Percentiles rank a stretch among this genome's conserved stretches.
phyloP scores from a whole-genome alignment of 2,113 vertebrate species.

The Pycnonotus jocosus region DNA sequence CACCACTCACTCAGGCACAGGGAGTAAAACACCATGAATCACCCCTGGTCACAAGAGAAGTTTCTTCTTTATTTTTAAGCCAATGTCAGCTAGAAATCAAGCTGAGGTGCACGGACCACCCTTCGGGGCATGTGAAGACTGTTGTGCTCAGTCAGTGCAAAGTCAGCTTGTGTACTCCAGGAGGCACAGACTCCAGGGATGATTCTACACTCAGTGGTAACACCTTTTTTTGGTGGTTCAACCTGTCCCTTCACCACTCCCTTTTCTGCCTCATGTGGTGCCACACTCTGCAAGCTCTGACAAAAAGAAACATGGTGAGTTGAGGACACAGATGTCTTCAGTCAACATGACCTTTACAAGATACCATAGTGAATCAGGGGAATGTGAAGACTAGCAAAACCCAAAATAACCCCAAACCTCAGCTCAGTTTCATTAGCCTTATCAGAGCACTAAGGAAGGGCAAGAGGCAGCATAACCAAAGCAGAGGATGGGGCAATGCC shows the following conservation, averaged over 20 bases:
- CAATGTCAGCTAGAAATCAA: background rate
- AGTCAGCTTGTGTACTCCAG: background rate
- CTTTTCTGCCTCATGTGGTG: background rate
- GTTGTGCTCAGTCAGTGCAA: background rate
- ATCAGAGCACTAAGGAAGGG: background rate
- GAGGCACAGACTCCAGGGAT: background rate
- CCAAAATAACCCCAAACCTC: background rate
- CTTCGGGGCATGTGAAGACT: background rate
- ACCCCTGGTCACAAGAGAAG: background rate
- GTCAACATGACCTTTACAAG: background rate
- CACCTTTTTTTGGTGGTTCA: background rate
- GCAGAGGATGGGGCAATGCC: background rate
- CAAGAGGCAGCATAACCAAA: background rate
- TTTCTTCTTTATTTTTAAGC: background rate
- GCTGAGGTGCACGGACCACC: accelerated
- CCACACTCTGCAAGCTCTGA: background rate
- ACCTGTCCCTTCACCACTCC: background rate
- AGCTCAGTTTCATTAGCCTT: background rate
- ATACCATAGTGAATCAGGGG: background rate
- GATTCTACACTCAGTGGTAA: background rate
- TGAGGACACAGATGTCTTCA: background rate
- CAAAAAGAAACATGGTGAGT: background rate
- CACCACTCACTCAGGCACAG: background rate
- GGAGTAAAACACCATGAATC: background rate
- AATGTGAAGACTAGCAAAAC: background rate